Percentiles rank a stretch among this genome's conserved stretches.
These are phyloP conservation scores for Sarcophaga caerulescens DNA, from an alignment of 2,888 invertebrate species.

Conservation along the genomic window DNA sequence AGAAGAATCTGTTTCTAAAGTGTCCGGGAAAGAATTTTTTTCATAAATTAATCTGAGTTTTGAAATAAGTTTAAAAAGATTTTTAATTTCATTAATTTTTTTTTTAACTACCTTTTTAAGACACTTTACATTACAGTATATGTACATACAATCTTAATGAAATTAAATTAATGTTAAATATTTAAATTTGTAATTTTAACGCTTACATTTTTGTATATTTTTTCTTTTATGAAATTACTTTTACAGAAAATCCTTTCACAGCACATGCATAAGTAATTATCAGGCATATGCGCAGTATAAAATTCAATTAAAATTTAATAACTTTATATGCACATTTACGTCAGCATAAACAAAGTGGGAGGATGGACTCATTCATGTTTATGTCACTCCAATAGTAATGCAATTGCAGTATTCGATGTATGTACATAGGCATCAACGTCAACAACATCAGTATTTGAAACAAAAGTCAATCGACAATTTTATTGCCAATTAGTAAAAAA, in stretches of 20 bases:
- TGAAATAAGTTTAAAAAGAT: too few relatives aligned
- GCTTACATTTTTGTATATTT: neutral
- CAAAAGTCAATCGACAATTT: constrained; percentile 32
- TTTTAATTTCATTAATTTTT: too few relatives aligned
- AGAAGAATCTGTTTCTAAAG: too few relatives aligned
- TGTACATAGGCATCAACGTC: constrained; percentile 3
- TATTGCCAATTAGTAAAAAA: constrained; percentile 53
- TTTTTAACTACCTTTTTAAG: too few relatives aligned
- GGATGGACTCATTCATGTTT: neutral
- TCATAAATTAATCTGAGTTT: too few relatives aligned
- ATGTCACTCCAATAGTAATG: constrained; percentile 8
- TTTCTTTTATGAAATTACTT: neutral
- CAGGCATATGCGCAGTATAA: constrained; percentile 10
- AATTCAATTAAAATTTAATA: constrained; percentile 51
- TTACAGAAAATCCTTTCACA: constrained; percentile 34
- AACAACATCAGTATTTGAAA: constrained; percentile 32
- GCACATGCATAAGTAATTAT: constrained; percentile 1
- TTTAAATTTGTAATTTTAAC: neutral
- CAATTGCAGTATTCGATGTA: constrained; percentile 12
- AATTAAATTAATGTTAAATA: too few relatives aligned
- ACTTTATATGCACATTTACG: constrained; percentile 18
- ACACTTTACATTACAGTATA: too few relatives aligned
- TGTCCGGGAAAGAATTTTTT: too few relatives aligned
- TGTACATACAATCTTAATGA: too few relatives aligned
- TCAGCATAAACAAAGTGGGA: neutral